Conservation (phyloP, 2,113 vertebrate genomes). For the Hymenochirus boettgeri region DNA sequence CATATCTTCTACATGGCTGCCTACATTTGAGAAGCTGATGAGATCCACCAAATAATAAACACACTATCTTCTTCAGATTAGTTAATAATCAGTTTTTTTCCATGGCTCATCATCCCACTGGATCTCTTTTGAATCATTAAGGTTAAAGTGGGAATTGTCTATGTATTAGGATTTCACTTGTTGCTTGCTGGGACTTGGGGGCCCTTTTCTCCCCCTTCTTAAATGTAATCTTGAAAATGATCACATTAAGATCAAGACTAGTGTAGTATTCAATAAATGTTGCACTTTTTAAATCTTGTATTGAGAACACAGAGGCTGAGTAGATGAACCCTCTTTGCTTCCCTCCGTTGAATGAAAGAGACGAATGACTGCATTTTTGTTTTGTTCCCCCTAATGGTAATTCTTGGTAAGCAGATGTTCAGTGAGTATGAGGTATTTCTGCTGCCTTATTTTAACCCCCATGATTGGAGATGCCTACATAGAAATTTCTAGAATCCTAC, state of each 20-base stretch:
- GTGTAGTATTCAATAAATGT: conserved; percentile 42
- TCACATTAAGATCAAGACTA: conserved; percentile 34
- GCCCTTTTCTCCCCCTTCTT: conserved; percentile 2
- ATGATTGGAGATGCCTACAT: conserved; percentile 48
- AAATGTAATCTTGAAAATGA: conserved; percentile 30
- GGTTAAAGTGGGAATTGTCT: conserved; percentile 15
- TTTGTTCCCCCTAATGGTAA: conserved; percentile 16
- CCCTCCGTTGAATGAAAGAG: conserved; percentile 41
- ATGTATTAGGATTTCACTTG: conserved; percentile 14
- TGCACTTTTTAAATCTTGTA: conserved; percentile 44
- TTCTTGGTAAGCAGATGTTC: conserved; percentile 41
- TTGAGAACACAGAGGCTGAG: conserved; percentile 35
- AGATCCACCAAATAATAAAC: neutral
- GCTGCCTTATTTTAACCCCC: conserved; percentile 51
- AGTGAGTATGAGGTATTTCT: conserved; percentile 23
- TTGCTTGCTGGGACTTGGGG: conserved; percentile 30
- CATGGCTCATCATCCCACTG: conserved; percentile 15
- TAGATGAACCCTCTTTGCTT: conserved; percentile 27
- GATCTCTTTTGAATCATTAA: neutral
- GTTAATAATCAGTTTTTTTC: neutral
- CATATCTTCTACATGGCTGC: neutral
- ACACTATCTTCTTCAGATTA: neutral
- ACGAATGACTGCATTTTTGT: conserved; percentile 30
- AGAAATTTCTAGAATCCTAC: conserved; percentile 50
- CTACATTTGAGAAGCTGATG: neutral